Conservation (phyloP, 2,888 invertebrate species). For the Euclidia mi region DNA sequence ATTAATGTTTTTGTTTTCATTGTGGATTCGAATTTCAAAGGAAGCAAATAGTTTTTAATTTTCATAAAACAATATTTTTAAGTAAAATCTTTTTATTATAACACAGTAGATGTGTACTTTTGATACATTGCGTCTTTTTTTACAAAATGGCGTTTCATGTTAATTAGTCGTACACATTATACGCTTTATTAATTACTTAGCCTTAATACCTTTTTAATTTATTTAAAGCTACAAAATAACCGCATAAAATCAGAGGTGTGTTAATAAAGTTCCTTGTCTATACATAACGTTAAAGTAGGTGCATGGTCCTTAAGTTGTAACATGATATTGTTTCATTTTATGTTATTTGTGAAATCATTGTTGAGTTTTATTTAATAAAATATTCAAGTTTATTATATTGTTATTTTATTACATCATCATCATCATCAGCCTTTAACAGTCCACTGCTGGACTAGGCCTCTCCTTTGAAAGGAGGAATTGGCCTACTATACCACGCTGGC, state of each 20-base stretch:
- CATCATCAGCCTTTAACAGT: no score
- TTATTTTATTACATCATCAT: constrained; percentile 21
- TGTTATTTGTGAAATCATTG: constrained; percentile 83
- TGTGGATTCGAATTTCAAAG: constrained; percentile 17
- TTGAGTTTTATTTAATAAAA: constrained; percentile 89
- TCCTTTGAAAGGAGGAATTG: no score
- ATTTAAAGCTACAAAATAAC: constrained; percentile 47
- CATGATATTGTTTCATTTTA: constrained; percentile 70
- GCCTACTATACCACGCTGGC: no score
- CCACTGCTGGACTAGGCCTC: no score
- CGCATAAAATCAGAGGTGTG: constrained; percentile 54
- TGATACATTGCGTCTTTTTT: constrained; percentile 76
- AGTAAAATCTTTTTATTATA: constrained; percentile 29
- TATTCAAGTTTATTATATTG: constrained; percentile 61
- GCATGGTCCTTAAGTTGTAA: constrained; percentile 72
- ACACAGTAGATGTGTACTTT: constrained; percentile 61
- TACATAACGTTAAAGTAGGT: constrained; percentile 55
- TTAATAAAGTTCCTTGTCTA: constrained; percentile 62
- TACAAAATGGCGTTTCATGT: constrained; percentile 73
- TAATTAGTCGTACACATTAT: constrained; percentile 66
- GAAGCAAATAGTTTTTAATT: constrained; percentile 27
- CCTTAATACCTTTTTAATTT: constrained; percentile 36
- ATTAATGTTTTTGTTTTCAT: constrained; percentile 24
- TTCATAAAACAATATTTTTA: constrained; percentile 37
- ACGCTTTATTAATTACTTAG: constrained; percentile 54